Conservation (phyloP, 92 coral and sea anemone species). For the Palythoa caribaeorum region DNA sequence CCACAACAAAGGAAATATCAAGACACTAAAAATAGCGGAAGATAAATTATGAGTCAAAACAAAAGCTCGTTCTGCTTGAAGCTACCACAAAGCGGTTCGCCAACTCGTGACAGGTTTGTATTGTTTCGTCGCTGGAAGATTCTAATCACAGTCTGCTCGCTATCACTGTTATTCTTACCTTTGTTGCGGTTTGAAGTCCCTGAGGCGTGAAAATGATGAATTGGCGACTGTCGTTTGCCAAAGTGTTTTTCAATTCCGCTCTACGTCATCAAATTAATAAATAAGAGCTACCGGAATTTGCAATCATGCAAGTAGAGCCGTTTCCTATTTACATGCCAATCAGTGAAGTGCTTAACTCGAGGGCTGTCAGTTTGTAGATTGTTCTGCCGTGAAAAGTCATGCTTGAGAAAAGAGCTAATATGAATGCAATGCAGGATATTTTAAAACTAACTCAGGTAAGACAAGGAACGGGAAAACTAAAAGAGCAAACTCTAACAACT, state of each 20-base stretch:
- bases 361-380: neutral
- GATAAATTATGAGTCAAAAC: constrained; percentile 47
- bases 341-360: neutral
- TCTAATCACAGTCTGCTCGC: constrained; percentile 22
- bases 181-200: constrained; percentile 15
- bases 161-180: neutral
- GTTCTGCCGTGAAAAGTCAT: constrained; percentile 10
- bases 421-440: constrained; percentile 19
- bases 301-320: neutral
- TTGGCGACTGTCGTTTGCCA: constrained; percentile 28
- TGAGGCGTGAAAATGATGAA: constrained; percentile 29
- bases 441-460: neutral
- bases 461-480: neutral
- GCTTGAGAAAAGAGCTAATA: constrained; percentile 4
- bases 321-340: constrained; percentile 3
- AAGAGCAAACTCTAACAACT: neutral
- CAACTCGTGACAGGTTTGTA: constrained; percentile 38
- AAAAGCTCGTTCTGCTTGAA: constrained; percentile 38
- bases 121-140: constrained; percentile 37
- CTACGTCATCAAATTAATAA: constrained; percentile 4
- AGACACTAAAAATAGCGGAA: constrained; percentile 50
- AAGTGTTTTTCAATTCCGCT: neutral
- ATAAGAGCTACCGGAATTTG: neutral
- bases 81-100: constrained; percentile 9
- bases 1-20: constrained; percentile 34